Evolutionary conservation across 2,888 invertebrate genomes (phyloP).

Genomic region (Polydesmus complanatus): DNA sequence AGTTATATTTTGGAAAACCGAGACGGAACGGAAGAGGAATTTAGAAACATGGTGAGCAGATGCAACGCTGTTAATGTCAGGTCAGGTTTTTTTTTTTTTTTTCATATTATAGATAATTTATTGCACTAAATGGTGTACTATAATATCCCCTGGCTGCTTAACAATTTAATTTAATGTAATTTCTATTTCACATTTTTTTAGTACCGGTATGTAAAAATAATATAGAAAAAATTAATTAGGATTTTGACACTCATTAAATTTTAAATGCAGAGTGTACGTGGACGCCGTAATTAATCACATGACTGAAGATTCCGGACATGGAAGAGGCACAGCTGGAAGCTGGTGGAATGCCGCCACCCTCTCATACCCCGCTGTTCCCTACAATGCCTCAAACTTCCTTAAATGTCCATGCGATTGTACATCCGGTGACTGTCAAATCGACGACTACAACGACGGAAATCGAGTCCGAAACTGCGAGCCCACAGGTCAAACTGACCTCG

Average conservation of each 20-base stretch:
- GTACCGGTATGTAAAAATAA: too few species aligned
- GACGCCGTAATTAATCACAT: slow-evolving; percentile 76
- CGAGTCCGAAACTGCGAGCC: slow-evolving; percentile 57
- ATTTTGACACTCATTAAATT: too few species aligned
- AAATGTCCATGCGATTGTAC: slow-evolving; percentile 36
- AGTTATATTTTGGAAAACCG: slow-evolving; percentile 31
- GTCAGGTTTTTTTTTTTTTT: slow-evolving; percentile 21
- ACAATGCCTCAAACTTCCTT: slow-evolving; percentile 48
- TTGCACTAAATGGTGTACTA: too few species aligned
- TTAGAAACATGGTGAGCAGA: slow-evolving; percentile 33
- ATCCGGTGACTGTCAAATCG: slow-evolving; percentile 46
- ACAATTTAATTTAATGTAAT: too few species aligned
- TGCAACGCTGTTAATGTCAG: slow-evolving; percentile 35
- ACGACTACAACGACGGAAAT: slow-evolving; percentile 48
- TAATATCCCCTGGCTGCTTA: too few species aligned
- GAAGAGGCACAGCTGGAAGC: slow-evolving; percentile 45
- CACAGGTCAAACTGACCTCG: slow-evolving; percentile 57
- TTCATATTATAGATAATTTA: too few species aligned
- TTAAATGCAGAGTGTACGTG: slow-evolving; percentile 66
- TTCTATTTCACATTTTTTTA: too few species aligned
- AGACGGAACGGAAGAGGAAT: slow-evolving; percentile 30
- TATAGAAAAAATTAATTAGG: too few species aligned
- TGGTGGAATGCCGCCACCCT: slow-evolving; percentile 37
- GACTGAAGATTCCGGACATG: slow-evolving; percentile 43
- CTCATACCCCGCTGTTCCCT: slow-evolving; percentile 51